A percentile compares a stretch with the other conserved stretches of the same genome.
Conservation (phyloP, 2,113 vertebrate species). For the Nanger granti region DNA sequence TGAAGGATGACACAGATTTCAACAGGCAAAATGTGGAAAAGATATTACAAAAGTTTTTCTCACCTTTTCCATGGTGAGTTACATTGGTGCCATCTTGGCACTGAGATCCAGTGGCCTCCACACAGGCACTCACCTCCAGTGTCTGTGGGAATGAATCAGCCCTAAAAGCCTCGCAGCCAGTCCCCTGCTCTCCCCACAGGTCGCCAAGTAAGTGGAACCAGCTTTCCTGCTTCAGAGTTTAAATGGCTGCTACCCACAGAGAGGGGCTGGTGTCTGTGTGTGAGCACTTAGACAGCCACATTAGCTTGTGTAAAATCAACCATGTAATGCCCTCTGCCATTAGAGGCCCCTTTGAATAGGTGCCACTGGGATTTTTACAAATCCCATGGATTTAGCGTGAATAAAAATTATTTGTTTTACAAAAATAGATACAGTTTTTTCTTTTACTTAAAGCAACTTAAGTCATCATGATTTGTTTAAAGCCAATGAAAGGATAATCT, state of each 20-base stretch:
- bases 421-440: slow-evolving; percentile 44
- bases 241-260: slow-evolving; percentile 38
- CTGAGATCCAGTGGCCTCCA: neutral
- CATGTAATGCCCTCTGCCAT: slow-evolving; percentile 7
- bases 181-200: neutral
- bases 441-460: slow-evolving; percentile 47
- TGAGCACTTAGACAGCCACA: neutral
- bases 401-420: slow-evolving; percentile 57
- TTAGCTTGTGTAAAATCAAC: slow-evolving; percentile 27
- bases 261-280: slow-evolving; percentile 12
- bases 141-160: slow-evolving; percentile 41
- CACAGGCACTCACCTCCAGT: neutral
- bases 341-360: slow-evolving; percentile 41
- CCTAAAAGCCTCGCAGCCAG: slow-evolving; percentile 36
- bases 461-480: slow-evolving; percentile 49
- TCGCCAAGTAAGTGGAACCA: slow-evolving; percentile 24
- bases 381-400: slow-evolving; percentile 48
- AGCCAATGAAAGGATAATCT: slow-evolving; percentile 57
- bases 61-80: neutral
- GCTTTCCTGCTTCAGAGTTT: slow-evolving; percentile 39
- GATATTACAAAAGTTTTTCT: neutral
- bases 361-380: slow-evolving; percentile 49
- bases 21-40: neutral
- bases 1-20: slow-evolving; percentile 16
- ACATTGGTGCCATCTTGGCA: neutral